Evolutionary conservation across 1,140 invertebrate species (phyloP), one percentile per base, ranked within the genome.

Genomic region (Bombus difficillimus): DNA sequence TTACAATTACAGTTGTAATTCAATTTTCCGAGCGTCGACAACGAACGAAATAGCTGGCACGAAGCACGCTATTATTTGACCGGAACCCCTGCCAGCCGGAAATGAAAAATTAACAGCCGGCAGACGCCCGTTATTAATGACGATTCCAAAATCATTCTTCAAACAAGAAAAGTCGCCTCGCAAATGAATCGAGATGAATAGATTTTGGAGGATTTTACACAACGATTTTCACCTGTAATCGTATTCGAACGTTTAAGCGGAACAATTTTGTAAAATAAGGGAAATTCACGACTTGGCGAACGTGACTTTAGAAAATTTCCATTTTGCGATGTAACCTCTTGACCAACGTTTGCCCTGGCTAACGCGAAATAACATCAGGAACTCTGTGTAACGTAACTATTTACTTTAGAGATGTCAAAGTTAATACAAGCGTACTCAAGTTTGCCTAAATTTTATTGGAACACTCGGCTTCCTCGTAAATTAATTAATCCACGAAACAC

Each of bases 1-100:
- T 85, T 85, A 85, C 83, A 73, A 85, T 80, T 73, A 64, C 32
- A 41, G 34, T 72, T 32, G 68, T 73, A 80, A 85, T 85, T 85
- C 77, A 72, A 85, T 80, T 80, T 64, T 37, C 83, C 12, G 25
- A 10, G 68, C 15, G 53, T 0, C 32, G 25, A 34, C 53, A 39
- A n/a, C 41, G 37, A 32, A 41, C 59, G 41, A 74, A 81, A 81
- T 74, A 53, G 39, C 39, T 43, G 72, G 15, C 32, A 37, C 43
- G 81, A 37, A 47, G 34, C 72, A 37, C 77, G 57, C 68, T n/a
- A 83, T 57, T 83, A 78, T 83, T 78, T 76, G 18, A 28, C 37
- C 37, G 59, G 28, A n/a, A 66, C 34, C 32, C 25, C 32, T 22
- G 62, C 6, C 72, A 41, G n/a, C 25, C 39, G 73, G 75, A 62